Base-by-base conservation (phyloP, 2,113 vertebrate species). In the Hylia prasina region DNA sequence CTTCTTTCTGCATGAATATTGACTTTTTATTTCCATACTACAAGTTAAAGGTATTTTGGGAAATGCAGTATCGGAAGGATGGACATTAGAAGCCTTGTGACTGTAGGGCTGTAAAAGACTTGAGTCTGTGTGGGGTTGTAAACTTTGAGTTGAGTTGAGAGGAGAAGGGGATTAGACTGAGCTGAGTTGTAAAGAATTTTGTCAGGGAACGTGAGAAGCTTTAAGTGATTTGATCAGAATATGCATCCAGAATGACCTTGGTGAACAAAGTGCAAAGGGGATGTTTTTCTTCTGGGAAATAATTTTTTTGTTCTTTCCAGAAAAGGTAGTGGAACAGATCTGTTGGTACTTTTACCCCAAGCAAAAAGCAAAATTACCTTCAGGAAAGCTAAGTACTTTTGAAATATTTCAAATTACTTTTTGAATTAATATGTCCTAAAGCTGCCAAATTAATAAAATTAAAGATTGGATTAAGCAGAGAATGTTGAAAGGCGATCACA, bases 51-150 rank as follows among this genome's bases (percentile, higher is more conserved):
- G 3, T 11, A 65, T 51, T 68, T 56, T 19, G 45, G 31, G 21
- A 81, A 81, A 61, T 27, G 6, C 8, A 47, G 3, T 42, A 12
- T 33, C 60, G 64, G 19, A 76, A 45, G 3, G 5, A 66, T 20
- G 6, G 10, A 13, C 10, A 4, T 47, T 37, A 23, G 12, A 79
- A 80, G 0, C 18, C 15, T 85, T 50, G 10, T 58, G 25, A 60
- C 12, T 1, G 1, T 14, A 81, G 2, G 5, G 6, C 10, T 84
- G 28, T 48, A 69, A 60, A 84, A 60, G 31, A 61, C 3, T 58
- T 72, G 2, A 0, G 2, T 37, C 11, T 73, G 2, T 12, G 5
- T 37, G 12, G 2, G 9, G 4, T 64, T 0, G 0, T 60, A 72
- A 90, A 39, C 5, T 30, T 66, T 50, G 35, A 28, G 10, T 37